Base-by-base conservation (phyloP, 2,888 invertebrate species). In the Dendrolimus pini region DNA sequence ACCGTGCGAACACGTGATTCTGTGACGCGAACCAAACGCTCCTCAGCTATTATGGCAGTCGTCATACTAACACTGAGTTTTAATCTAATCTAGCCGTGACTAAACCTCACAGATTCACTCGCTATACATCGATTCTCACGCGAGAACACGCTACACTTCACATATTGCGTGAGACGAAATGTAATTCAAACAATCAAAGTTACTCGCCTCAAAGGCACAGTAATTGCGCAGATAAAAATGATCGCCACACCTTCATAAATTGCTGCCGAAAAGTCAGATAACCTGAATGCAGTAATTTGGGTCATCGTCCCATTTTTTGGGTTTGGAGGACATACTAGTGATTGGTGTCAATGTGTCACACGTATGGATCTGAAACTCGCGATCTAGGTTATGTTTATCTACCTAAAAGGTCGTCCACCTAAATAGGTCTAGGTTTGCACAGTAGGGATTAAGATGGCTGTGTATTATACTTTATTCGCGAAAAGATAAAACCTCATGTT, bases 1-100 rank as follows among this genome's bases (percentile, higher is more conserved):
- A 77, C 89, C 73, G 66, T 55, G 70, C 68, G 68, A 74, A 74
- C 87, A 86, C 87, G 89, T 89, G 89, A 89, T 75, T 63, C 71
- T 72, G 74, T 85, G 85, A 84, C 84, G 86, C 74, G 70, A 72
- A 70, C 70, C 65, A 67, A 30, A 60, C 64, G 69, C 63, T 72
- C 67, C 66, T 67, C 61, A 72, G 67, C 75, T 70, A 76, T 78
- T 72, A 74, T 73, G 74, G 74, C 74, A 68, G 69, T 71, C 77
- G 74, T 73, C 77, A 76, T 78, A 71, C 68, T 65, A 65, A 67
- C 72, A 10, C 47, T 47, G 47, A 9, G 9, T 70, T 70, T 72
- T 74, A 79, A 79, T 78, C 76, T 78, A 74, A 80, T 80, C 77
- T 77, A 66, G 62, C 61, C 71, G 65, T 68, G 68, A 68, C 67